Evolutionary conservation across 2,888 invertebrate species (phyloP).

Genomic region (Rosalia funebris): DNA sequence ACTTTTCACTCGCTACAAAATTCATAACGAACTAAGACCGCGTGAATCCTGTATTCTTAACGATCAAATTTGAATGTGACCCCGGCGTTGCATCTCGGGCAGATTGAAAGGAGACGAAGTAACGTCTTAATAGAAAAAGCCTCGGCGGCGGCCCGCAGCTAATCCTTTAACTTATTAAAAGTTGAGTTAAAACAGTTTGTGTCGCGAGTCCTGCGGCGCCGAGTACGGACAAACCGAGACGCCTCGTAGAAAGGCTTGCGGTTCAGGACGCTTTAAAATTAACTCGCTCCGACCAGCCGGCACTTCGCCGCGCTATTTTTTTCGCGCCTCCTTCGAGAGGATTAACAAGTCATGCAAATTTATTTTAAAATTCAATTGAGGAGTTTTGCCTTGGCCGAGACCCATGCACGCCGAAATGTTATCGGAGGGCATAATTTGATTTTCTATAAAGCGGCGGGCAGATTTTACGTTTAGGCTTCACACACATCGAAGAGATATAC

Average conservation of each 20-base stretch:
- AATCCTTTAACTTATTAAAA: constrained; percentile 65
- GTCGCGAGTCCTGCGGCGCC: constrained; percentile 54
- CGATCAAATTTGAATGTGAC: constrained; percentile 22
- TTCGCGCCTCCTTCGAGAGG: constrained; percentile 52
- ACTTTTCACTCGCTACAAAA: no score
- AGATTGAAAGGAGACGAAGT: constrained; percentile 50
- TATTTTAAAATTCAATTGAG: constrained; percentile 61
- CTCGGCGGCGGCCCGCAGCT: constrained; percentile 58
- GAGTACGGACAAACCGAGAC: constrained; percentile 53
- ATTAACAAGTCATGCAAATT: constrained; percentile 65
- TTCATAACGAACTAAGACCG: no score
- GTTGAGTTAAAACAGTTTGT: constrained; percentile 63
- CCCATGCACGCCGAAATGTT: no score
- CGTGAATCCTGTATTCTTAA: constrained; percentile 5
- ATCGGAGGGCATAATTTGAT: no score
- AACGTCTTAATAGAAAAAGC: constrained; percentile 60
- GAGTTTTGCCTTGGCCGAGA: not conserved
- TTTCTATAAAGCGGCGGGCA: no score
- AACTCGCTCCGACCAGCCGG: constrained; percentile 59
- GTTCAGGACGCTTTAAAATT: constrained; percentile 60
- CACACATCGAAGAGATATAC: no score
- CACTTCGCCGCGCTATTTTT: constrained; percentile 57
- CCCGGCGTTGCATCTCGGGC: constrained; percentile 29
- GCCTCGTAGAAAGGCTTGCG: constrained; percentile 45
- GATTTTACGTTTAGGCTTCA: no score